Evolutionary conservation across 2,888 invertebrate species (phyloP).

Genomic region (Ochropacha duplaris): DNA sequence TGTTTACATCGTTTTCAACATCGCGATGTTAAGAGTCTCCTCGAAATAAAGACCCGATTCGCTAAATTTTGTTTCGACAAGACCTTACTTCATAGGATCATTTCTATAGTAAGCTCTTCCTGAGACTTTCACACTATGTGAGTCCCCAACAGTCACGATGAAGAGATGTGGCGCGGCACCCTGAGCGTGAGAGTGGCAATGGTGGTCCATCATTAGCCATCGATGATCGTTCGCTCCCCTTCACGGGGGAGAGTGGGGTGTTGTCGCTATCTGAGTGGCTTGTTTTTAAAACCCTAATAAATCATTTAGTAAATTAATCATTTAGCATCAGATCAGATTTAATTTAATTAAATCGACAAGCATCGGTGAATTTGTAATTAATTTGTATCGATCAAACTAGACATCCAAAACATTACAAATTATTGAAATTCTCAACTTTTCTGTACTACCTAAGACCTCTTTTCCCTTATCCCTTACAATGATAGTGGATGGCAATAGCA

Average conservation of each 20-base stretch:
- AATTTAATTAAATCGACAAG: no score
- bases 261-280: slow-evolving; percentile 16
- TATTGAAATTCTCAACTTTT: no score
- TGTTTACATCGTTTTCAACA: not conserved
- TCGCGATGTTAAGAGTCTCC: not conserved
- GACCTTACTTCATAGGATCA: slow-evolving; percentile 8
- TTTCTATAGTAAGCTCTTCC: slow-evolving; percentile 9
- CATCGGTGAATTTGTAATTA: no score
- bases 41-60: not conserved
- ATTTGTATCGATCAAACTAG: no score
- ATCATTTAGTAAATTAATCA: no score
- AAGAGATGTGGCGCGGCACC: slow-evolving; percentile 11
- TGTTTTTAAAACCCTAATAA: not conserved
- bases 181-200: slow-evolving; percentile 8
- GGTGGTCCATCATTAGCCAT: slow-evolving; percentile 6
- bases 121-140: slow-evolving; percentile 9
- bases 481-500: no score
- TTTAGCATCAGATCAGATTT: no score
- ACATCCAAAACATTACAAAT: no score
- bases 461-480: no score
- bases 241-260: slow-evolving; percentile 7
- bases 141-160: slow-evolving; percentile 6
- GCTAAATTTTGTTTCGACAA: not conserved
- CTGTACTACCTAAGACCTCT: no score
- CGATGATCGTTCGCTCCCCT: slow-evolving; percentile 12